Evolutionary conservation across 2,113 vertebrate species (phyloP), one percentile per base, ranked within the genome.

Genomic region (Ochotona curzoniae): DNA sequence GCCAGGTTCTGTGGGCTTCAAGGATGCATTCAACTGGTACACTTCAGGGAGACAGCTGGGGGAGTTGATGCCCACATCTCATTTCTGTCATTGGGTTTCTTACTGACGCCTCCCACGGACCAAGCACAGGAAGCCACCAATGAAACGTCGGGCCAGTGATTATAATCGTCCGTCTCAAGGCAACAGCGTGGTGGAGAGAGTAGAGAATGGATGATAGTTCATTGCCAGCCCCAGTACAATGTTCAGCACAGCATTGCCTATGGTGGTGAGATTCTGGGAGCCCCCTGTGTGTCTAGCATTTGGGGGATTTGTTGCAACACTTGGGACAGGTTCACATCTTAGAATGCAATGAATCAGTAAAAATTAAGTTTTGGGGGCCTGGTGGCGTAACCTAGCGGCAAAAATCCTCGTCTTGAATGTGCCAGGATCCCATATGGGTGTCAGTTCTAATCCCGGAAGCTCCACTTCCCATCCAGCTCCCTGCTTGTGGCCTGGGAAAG

Each of bases 181-280:
- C 79, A 54, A 69, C 1, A 32, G 49, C 66, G 17, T 35, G 73
- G 38, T 63, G 12, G 78, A n/a, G 73, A 38, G 47, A 87, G 60
- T 5, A 51, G 30, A 25, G 82, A 63, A 11, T n/a, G 60, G 30
- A 67, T n/a, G 13, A n/a, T n/a, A 3, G 18, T 14, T 5, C 17
- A 5, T 20, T 17, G 21, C 1, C 7, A 5, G 1, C n/a, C 10
- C 14, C 0, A 35, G 14, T 30, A 71, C 15, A 15, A 5, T 60
- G 70, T 76, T 60, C 76, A 47, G 14, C 66, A 75, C 5, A 30
- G 57, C n/a, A 25, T 13, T 87, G 51, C 28, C 30, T 80, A 18
- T 23, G 25, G 61, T 64, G 7, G 23, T 71, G 23, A 87, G n/a
- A 78, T 71, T 79, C 0, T 28, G 20, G 81, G 89, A 86, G 49